A percentile compares a stretch with the other conserved stretches of the same genome.
phyloP scores from a whole-genome alignment of 2,797 vertebrate species.

The Alauda arvensis region DNA sequence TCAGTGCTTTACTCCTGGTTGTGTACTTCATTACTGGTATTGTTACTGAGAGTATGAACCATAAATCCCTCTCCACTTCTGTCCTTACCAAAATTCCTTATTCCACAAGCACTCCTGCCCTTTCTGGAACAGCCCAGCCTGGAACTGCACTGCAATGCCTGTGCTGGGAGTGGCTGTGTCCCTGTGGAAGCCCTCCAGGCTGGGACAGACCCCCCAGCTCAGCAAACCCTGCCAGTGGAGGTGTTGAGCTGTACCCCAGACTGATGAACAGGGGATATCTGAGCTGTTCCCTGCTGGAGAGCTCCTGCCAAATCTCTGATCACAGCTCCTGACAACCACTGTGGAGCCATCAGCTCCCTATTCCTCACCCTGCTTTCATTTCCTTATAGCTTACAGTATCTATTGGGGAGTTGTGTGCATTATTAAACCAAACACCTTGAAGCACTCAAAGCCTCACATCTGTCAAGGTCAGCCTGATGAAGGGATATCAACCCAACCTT shows the following conservation, averaged over 20 bases:
- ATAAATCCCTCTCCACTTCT: not conserved
- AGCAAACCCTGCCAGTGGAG: rapidly evolving
- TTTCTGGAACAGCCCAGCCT: not conserved
- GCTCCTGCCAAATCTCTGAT: not conserved
- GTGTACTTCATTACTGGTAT: not conserved
- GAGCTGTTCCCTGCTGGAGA: not conserved
- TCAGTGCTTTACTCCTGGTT: not conserved
- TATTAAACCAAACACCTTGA: not conserved
- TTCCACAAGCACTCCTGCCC: not conserved
- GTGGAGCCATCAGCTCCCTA: not conserved
- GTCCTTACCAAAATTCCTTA: not conserved
- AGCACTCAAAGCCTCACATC: not conserved
- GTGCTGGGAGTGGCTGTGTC: not conserved
- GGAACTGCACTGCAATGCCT: not conserved
- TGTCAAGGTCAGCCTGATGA: not conserved
- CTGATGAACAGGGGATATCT: rapidly evolving
- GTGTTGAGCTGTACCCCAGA: not conserved
- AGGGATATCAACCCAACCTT: not conserved
- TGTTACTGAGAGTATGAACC: not conserved
- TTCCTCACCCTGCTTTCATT: not conserved
- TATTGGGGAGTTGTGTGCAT: not conserved
- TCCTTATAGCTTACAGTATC: not conserved
- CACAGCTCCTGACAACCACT: not conserved
- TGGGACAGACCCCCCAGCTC: not conserved
- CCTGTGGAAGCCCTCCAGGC: not conserved